Evolutionary conservation across 2,888 invertebrate species (phyloP).

Genomic region (Heliconius charithonia): DNA sequence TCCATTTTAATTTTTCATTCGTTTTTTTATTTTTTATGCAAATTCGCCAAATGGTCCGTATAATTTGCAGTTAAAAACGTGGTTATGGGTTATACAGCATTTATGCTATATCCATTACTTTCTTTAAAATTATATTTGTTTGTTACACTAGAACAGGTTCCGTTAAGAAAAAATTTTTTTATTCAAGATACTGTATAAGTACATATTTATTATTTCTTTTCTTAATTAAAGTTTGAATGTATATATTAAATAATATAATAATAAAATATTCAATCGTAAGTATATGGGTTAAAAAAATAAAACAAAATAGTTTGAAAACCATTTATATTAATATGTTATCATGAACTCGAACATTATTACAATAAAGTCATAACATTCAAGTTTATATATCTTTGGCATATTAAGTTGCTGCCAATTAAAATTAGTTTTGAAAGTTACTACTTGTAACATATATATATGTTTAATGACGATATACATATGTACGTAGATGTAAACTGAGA

Average conservation of each 20-base stretch:
- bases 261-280: no score
- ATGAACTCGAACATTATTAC: conserved; percentile 68
- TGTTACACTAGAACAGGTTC: neutral
- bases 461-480: conserved; percentile 26
- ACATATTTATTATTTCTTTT: no score
- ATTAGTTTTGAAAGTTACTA: conserved; percentile 42
- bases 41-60: no score
- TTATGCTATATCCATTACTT: neutral
- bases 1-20: no score
- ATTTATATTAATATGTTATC: conserved; percentile 76
- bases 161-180: no score
- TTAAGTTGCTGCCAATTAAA: conserved; percentile 39
- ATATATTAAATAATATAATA: no score
- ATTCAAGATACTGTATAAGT: no score
- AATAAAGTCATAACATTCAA: conserved; percentile 79
- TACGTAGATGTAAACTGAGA: conserved; percentile 33
- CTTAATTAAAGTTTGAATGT: no score
- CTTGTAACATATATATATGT: conserved; percentile 31
- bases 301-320: conserved; percentile 74
- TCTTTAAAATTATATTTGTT: neutral
- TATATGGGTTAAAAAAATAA: conserved; percentile 50
- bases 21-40: no score
- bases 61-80: neutral
- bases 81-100: neutral
- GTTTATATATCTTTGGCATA: conserved; percentile 52